Percentiles rank a stretch among this genome's conserved stretches.
Evolutionary conservation across 2,797 vertebrate genomes (phyloP).

Genomic region (Toxotes lorentzi): DNA sequence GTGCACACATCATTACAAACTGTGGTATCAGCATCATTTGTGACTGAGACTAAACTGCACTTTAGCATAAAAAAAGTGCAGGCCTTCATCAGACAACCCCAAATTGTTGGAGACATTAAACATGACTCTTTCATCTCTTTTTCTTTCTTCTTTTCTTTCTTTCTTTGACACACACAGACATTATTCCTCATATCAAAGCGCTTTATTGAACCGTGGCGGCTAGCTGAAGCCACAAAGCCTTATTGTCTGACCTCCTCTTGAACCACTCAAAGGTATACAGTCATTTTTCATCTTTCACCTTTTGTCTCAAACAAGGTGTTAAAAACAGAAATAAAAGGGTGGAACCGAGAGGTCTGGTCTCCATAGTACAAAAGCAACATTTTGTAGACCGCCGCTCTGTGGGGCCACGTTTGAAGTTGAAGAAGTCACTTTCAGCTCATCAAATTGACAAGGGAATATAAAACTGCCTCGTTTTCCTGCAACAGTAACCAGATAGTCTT

Average conservation of each 20-base stretch:
- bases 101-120: conserved; percentile 62
- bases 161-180: conserved; percentile 61
- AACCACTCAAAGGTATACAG: conserved; percentile 30
- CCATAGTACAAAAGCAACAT: conserved; percentile 17
- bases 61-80: conserved; percentile 33
- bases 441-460: conserved; percentile 52
- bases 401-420: conserved; percentile 63
- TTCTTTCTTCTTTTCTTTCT: conserved; percentile 62
- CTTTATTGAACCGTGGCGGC: conserved; percentile 57
- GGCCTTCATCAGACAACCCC: conserved; percentile 48
- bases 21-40: conserved; percentile 37
- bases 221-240: conserved; percentile 47
- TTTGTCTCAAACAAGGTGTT: conserved; percentile 65
- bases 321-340: conserved; percentile 66
- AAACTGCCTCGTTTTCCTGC: conserved; percentile 68
- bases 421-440: conserved; percentile 78
- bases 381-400: conserved; percentile 12
- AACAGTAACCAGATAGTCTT: conserved; percentile 66
- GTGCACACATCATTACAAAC: conserved; percentile 20
- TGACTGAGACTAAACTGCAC: conserved; percentile 40
- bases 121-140: conserved; percentile 67
- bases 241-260: conserved; percentile 64
- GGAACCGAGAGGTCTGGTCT: conserved; percentile 50
- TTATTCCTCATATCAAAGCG: conserved; percentile 73
- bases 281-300: conserved; percentile 35